These are phyloP conservation scores for Microctonus hyperodae DNA, from an alignment of 2,888 invertebrate genomes.

Conservation along the genomic window DNA sequence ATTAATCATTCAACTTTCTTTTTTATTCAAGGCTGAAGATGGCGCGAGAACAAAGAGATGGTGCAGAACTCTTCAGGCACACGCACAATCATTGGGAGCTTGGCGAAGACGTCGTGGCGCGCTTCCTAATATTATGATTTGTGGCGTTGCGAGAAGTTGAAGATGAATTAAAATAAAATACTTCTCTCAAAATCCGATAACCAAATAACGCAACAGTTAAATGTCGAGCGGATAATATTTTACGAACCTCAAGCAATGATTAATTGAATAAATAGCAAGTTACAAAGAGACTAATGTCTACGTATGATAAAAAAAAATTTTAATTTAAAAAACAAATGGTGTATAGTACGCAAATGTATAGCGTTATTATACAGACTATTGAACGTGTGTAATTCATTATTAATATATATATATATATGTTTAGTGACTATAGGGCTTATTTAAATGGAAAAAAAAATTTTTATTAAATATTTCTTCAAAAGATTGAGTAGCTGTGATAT, in stretches of 20 bases:
- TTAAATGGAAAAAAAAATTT: slow-evolving; percentile 36
- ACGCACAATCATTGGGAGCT: slow-evolving; percentile 89
- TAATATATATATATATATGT: slow-evolving; percentile 35
- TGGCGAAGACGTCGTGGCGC: slow-evolving; percentile 93
- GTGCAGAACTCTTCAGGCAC: slow-evolving; percentile 89
- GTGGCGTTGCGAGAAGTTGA: slow-evolving; percentile 67
- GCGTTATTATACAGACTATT: background rate
- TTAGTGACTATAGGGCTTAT: slow-evolving; percentile 29
- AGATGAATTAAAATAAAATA: slow-evolving; percentile 22
- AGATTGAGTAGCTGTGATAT: slow-evolving; percentile 61
- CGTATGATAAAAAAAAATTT: slow-evolving; percentile 49
- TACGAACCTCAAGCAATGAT: background rate
- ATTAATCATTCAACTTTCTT: background rate
- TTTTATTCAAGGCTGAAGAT: slow-evolving; percentile 78
- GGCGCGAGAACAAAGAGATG: slow-evolving; percentile 85
- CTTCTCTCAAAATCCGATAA: slow-evolving; percentile 30
- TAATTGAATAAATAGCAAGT: slow-evolving; percentile 50
- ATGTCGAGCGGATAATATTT: slow-evolving; percentile 1
- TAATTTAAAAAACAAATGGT: slow-evolving; percentile 22
- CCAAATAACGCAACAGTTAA: slow-evolving; percentile 40
- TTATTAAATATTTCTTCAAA: slow-evolving; percentile 36
- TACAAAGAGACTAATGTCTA: slow-evolving; percentile 59
- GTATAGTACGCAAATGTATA: background rate
- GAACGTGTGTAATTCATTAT: slow-evolving; percentile 4
- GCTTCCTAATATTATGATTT: slow-evolving; percentile 97